Percentiles rank a stretch among this genome's conserved stretches.
Evolutionary conservation across 2,797 vertebrate species (phyloP).

Genomic region (Anomalospiza imberbis): DNA sequence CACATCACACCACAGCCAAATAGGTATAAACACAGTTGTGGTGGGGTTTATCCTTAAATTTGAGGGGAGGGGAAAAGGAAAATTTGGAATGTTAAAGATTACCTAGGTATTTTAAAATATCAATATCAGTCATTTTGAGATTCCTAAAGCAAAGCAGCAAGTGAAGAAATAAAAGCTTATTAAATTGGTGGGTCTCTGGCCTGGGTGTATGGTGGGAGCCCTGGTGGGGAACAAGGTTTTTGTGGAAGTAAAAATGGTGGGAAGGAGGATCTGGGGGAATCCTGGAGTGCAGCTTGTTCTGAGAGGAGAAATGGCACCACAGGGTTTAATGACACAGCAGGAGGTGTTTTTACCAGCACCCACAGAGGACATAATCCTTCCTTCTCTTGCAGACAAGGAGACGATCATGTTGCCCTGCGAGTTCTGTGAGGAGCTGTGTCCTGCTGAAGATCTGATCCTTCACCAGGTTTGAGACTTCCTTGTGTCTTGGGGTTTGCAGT

Average conservation of each 20-base stretch:
- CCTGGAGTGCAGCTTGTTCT: neutral
- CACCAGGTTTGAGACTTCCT: constrained; percentile 84
- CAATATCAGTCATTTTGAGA: neutral
- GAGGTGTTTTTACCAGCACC: neutral
- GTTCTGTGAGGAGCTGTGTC: constrained; percentile 95
- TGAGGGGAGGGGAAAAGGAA: neutral
- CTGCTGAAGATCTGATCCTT: constrained; percentile 92
- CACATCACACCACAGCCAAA: neutral
- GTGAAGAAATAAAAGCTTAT: neutral
- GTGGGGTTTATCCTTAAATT: neutral
- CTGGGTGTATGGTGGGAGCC: neutral
- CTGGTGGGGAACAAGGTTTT: neutral
- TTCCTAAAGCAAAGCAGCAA: neutral
- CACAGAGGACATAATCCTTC: neutral
- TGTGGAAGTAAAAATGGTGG: neutral
- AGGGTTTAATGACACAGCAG: neutral
- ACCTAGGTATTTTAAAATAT: neutral
- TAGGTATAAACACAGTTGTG: neutral
- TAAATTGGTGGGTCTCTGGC: neutral
- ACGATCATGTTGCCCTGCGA: constrained; percentile 91
- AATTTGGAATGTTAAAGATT: neutral
- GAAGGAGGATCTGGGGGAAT: neutral
- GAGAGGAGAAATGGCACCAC: neutral
- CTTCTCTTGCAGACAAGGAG: constrained; percentile 62
- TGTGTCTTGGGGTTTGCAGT: neutral